phyloP scores from a whole-genome alignment of 2,888 invertebrate species.

The Tetragonula carbonaria region DNA sequence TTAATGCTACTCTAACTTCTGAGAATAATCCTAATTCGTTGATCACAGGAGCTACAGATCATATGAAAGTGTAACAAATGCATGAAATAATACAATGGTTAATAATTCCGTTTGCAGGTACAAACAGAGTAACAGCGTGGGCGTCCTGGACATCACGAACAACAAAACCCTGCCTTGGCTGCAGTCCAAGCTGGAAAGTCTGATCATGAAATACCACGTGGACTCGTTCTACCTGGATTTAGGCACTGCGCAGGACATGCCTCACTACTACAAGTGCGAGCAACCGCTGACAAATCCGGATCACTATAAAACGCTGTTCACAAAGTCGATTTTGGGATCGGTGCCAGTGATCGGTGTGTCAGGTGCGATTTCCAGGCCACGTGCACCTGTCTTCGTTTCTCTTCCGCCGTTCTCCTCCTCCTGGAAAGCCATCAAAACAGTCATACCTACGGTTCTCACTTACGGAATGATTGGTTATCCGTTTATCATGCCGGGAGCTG shows the following conservation, averaged over 20 bases:
- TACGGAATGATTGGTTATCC: constrained; percentile 97
- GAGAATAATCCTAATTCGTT: too few relatives aligned
- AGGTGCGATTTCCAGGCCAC: constrained; percentile 92
- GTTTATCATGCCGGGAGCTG: constrained; percentile 96
- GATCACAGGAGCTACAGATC: too few relatives aligned
- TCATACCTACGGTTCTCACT: constrained; percentile 94
- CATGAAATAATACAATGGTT: neutral
- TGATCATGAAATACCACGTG: constrained; percentile 91
- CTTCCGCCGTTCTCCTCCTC: constrained; percentile 93
- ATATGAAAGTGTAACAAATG: too few relatives aligned
- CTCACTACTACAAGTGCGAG: constrained; percentile 93
- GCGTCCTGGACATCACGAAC: constrained; percentile 94
- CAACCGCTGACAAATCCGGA: constrained; percentile 91
- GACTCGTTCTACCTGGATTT: constrained; percentile 94
- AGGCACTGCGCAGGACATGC: constrained; percentile 93
- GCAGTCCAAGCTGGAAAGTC: constrained; percentile 88
- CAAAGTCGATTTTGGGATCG: constrained; percentile 86
- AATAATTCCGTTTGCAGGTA: constrained; percentile 85
- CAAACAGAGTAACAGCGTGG: constrained; percentile 92
- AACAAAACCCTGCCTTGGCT: constrained; percentile 93
- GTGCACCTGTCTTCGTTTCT: constrained; percentile 93
- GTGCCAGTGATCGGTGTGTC: constrained; percentile 92
- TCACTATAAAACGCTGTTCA: constrained; percentile 91
- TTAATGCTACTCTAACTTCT: too few relatives aligned
- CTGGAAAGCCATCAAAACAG: constrained; percentile 93